Conservation (phyloP, 2,888 invertebrate genomes). For the Dryomyza anilis region DNA sequence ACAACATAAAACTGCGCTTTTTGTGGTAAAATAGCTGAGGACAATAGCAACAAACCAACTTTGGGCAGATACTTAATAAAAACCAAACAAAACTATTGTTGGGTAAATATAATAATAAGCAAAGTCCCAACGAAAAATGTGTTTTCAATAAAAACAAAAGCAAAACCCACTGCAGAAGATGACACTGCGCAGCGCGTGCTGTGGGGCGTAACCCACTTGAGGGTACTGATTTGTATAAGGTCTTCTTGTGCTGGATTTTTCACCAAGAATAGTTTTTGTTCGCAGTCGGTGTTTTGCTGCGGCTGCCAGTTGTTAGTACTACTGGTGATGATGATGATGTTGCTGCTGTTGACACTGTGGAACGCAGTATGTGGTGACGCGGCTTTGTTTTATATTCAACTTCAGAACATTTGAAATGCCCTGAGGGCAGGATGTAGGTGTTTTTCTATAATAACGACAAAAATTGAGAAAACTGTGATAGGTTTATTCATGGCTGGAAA, state of each 20-base stretch:
- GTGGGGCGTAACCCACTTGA: neutral
- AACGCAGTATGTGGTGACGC: constrained; percentile 8
- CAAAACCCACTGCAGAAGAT: neutral
- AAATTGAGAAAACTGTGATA: too few relatives aligned
- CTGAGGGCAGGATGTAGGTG: neutral
- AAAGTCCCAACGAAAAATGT: neutral
- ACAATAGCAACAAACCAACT: too few relatives aligned
- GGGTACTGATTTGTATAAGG: too few relatives aligned
- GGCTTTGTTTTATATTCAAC: constrained; percentile 4
- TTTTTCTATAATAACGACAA: too few relatives aligned
- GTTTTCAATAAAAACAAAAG: neutral
- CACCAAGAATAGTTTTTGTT: too few relatives aligned
- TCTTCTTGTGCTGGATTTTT: too few relatives aligned
- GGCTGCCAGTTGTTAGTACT: neutral
- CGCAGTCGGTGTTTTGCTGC: neutral
- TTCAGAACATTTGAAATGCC: neutral
- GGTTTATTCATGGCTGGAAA: too few relatives aligned
- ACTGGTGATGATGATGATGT: neutral
- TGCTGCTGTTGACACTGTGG: neutral
- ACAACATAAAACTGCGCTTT: too few relatives aligned
- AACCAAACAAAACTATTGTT: too few relatives aligned
- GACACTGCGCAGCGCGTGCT: neutral
- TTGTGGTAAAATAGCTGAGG: too few relatives aligned
- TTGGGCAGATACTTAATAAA: too few relatives aligned
- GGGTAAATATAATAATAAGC: too few relatives aligned